Conservation (phyloP, 2,113 vertebrate genomes). For the Myocastor coypus region DNA sequence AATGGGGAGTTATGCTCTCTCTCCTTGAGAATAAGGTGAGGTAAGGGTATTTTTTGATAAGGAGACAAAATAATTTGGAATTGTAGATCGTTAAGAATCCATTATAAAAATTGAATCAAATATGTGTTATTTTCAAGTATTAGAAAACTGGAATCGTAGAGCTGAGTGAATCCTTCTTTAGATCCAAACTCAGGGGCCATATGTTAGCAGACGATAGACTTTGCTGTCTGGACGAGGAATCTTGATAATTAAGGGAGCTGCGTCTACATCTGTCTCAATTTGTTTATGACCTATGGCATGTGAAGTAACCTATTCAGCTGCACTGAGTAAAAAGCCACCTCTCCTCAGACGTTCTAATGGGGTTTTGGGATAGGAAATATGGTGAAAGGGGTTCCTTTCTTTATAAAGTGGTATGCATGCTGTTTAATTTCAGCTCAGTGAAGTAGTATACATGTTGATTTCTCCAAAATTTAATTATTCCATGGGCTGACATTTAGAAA, state of each 20-base stretch:
- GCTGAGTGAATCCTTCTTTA: background rate
- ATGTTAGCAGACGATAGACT: background rate
- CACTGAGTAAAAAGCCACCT: background rate
- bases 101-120: background rate
- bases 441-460: background rate
- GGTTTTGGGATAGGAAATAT: background rate
- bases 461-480: constrained; percentile 59
- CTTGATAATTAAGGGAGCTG: background rate
- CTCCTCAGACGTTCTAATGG: background rate
- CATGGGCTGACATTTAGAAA: constrained; percentile 20
- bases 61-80: constrained; percentile 37
- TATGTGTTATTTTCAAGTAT: background rate
- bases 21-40: background rate
- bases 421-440: constrained; percentile 43
- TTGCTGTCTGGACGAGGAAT: background rate
- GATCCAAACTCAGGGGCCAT: background rate
- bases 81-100: constrained; percentile 33
- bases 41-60: background rate
- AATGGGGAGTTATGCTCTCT: background rate
- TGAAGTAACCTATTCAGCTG: background rate
- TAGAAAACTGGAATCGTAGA: constrained; percentile 27
- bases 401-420: background rate
- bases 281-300: background rate
- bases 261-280: background rate
- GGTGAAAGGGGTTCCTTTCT: background rate